phyloP scores from a whole-genome alignment of 2,888 invertebrate species.

The Drosophila phalerata region DNA sequence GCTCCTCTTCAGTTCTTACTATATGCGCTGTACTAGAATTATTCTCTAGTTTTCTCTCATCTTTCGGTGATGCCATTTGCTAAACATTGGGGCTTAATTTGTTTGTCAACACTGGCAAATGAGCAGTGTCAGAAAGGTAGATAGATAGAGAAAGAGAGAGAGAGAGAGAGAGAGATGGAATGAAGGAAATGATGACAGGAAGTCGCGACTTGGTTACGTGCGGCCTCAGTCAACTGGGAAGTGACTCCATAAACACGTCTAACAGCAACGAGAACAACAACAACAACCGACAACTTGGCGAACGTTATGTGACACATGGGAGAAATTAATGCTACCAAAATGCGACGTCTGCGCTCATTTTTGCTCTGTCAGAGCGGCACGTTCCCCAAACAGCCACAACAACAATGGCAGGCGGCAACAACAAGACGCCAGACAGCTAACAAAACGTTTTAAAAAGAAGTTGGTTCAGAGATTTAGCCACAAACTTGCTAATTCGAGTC shows the following conservation, averaged over 20 bases:
- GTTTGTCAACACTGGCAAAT: conserved; percentile 57
- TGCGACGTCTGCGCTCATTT: conserved; percentile 57
- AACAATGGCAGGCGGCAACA: conserved; percentile 46
- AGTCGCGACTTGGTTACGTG: conserved; percentile 52
- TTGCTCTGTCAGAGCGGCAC: conserved; percentile 52
- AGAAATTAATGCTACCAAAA: conserved; percentile 77
- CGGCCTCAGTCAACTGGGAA: conserved; percentile 47
- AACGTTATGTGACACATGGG: conserved; percentile 74
- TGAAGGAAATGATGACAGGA: not conserved
- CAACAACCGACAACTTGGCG: conserved; percentile 22
- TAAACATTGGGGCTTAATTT: conserved; percentile 64
- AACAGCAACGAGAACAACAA: conserved; percentile 20
- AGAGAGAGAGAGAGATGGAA: not conserved
- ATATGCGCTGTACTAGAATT: conserved; percentile 26
- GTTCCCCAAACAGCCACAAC: conserved; percentile 68
- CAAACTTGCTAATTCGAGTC: conserved; percentile 45
- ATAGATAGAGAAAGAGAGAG: not conserved
- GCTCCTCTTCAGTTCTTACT: no score
- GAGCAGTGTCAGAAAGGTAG: conserved; percentile 12
- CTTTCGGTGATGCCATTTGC: conserved; percentile 37
- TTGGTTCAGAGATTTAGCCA: conserved; percentile 51
- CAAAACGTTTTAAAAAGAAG: conserved; percentile 39
- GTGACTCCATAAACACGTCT: conserved; percentile 71
- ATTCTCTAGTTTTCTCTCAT: conserved; percentile 20
- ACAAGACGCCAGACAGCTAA: conserved; percentile 9